These are phyloP conservation scores for Andrena camellia DNA, from an alignment of 2,888 invertebrate species.

Conservation along the genomic window DNA sequence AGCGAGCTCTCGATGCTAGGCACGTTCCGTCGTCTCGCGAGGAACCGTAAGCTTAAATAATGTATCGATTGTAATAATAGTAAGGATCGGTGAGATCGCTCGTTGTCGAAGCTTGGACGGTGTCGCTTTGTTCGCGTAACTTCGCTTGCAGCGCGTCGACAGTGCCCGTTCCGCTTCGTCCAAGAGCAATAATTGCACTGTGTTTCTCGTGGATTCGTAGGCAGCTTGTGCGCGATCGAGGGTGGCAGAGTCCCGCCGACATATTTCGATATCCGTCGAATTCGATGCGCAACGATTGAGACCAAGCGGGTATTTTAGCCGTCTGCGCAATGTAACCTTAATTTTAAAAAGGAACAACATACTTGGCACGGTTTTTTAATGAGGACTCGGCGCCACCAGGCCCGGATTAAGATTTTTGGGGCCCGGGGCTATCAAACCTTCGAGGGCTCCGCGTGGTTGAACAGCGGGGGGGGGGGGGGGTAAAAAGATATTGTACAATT, in stretches of 20 bases:
- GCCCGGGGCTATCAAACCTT: no score
- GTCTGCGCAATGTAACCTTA: no score
- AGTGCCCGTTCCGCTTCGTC: slow-evolving; percentile 23
- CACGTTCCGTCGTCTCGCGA: neutral
- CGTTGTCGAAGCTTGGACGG: neutral
- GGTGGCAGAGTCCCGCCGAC: neutral
- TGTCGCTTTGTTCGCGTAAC: neutral
- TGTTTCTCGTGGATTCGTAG: slow-evolving; percentile 22
- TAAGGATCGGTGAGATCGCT: neutral
- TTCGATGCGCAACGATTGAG: neutral
- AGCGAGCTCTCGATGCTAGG: neutral
- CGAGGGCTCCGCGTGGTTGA: no score
- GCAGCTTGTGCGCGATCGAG: slow-evolving; percentile 3
- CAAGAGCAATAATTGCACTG: slow-evolving; percentile 21
- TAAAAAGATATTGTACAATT: no score
- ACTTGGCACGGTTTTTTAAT: no score
- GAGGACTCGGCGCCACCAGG: no score
- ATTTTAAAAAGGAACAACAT: no score
- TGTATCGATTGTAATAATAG: neutral
- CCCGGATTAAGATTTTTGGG: no score
- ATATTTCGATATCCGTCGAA: slow-evolving; percentile 13
- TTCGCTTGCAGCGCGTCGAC: neutral
- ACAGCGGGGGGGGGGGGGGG: no score
- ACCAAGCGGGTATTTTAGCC: no score
- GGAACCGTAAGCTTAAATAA: neutral